Evolutionary conservation across 2,888 invertebrate species (phyloP).

Genomic region (Aricia artaxerxes): DNA sequence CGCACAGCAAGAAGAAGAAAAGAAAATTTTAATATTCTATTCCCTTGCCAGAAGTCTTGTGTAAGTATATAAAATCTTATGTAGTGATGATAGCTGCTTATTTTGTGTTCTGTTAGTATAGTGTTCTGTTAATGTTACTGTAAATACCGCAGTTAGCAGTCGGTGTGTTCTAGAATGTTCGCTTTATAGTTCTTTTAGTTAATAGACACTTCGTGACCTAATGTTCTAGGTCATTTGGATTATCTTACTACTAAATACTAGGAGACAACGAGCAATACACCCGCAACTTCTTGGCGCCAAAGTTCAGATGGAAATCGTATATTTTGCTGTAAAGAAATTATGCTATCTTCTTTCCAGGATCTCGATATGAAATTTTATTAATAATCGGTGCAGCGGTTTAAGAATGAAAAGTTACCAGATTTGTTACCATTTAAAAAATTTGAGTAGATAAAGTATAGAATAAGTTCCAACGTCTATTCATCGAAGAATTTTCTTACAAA

Average conservation of each 20-base stretch:
- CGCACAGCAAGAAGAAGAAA: neutral
- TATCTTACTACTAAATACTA: neutral
- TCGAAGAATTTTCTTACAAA: too few species aligned
- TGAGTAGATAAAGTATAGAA: too few species aligned
- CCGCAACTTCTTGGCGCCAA: neutral
- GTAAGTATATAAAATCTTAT: neutral
- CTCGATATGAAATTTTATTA: neutral
- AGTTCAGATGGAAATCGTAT: neutral
- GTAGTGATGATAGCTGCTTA: neutral
- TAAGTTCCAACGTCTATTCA: too few species aligned
- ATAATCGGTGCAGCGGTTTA: too few species aligned
- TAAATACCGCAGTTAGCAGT: neutral
- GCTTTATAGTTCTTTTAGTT: conserved; percentile 2
- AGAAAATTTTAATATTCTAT: neutral
- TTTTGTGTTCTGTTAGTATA: neutral
- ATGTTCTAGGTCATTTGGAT: neutral
- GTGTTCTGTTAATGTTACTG: neutral
- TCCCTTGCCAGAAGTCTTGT: neutral
- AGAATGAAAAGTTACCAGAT: too few species aligned
- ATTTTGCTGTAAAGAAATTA: neutral
- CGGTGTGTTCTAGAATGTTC: neutral
- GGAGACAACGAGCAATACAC: neutral
- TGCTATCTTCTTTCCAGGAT: neutral
- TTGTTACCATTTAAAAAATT: too few species aligned
- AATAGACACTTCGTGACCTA: neutral